Evolutionary conservation across 2,888 invertebrate species (phyloP), one percentile per base, ranked within the genome.

Genomic region (Nineta flava): DNA sequence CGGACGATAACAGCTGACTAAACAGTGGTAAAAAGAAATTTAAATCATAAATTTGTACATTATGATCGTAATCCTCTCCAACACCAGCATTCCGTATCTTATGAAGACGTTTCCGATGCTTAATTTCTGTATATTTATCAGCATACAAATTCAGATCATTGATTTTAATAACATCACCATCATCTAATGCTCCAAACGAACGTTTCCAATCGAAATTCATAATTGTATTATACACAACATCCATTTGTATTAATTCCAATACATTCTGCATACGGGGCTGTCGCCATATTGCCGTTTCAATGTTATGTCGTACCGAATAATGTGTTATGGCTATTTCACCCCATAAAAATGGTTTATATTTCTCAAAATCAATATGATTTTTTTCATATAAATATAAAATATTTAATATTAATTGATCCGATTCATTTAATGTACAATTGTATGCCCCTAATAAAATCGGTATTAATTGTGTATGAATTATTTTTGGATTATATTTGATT

Each of bases 261-360:
- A 88, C 77, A 65, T 86, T 81, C 44, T 76, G 75, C 16, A 81
- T 74, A 31, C 81, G 77, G 0, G 86, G 83, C 62, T 85, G 83
- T 50, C 81, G 75, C 74, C 79, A 78, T 7, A 85, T 61, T 16
- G 75, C 77, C 47, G 71, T 72, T 32, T 74, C 72, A 1, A 69
- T 62, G 47, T 73, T 71, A 13, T 75, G 73, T 47, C 76, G 71
- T 0, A 87, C 73, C 2, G 85, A 80, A 61, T 87, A 88, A 62
- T 86, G 79, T 47, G 78, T 77, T 1, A 84, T 79, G 0, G 88
- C 91, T 2, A 83, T 77, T 61, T 79, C 79, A 1, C 91, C 90
- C 83, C 87, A 93, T 1, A 92, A 68, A 58, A 84, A 86, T 0
- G 92, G 92, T 54, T 83, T 64, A 62, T 75, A 83, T 57, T 79